Evolutionary conservation across 2,888 invertebrate species (phyloP), one percentile per base, ranked within the genome.

Genomic region (Meghimatium bilineatum): DNA sequence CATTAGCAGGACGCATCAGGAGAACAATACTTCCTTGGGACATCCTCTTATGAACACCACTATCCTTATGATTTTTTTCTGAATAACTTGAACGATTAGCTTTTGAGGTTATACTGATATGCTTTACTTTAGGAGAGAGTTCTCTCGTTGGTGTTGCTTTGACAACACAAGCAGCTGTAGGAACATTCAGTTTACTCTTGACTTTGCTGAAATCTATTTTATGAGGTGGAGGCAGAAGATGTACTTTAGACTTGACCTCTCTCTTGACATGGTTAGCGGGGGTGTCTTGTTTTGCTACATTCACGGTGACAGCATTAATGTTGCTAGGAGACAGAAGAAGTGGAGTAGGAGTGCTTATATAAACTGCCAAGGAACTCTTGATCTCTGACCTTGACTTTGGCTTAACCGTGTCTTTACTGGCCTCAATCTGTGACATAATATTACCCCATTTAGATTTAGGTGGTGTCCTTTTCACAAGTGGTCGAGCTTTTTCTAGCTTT

Each of bases 331-430:
- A 20, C 6, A 32, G 14, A 3, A 32, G 79, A 36, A 29, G 56
- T 20, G 60, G 83, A 6, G 86, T 72, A 6, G 90, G 88, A 26
- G 87, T 83, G 69, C 85, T 84, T 26, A 89, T 85, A 56, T 90
- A 89, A 29, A 87, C 87, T 38, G 90, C 90, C 32, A 97, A 96
- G 94, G 97, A 96, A 75, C 97, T 97, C 94, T 97, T 98, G 60
- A 98, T 96, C 93, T 98, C 97, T 94, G 96, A 97, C 84, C 94
- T 94, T 88, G 96, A 96, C 67, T 93, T 93, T 0, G 80, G 84
- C 49, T 85, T 88, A 85, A 3, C 96, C 95, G 89, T 95, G 85
- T 94, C 94, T 89, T 96, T 91, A 38, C 87, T 86, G 56, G 85
- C 81, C 60, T 90, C 91, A 67, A 92, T 91, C 85, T 91, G 88